phyloP scores from a whole-genome alignment of 2,113 vertebrate genomes.

The Antechinus stuartii region DNA sequence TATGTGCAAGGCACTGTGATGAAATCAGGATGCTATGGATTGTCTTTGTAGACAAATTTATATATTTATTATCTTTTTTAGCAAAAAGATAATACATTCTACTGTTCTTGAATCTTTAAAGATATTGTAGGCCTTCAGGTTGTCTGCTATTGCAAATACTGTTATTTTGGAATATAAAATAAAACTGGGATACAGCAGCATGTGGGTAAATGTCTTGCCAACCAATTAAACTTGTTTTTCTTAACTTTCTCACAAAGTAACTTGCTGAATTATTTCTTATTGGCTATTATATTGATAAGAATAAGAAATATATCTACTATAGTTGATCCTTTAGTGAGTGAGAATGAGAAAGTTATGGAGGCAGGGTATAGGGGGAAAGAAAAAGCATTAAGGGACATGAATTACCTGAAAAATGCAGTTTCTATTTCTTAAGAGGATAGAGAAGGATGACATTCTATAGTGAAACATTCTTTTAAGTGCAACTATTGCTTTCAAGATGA shows the following conservation, averaged over 20 bases:
- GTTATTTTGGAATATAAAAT: constrained; percentile 58
- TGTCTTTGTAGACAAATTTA: not conserved
- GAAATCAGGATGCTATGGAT: not conserved
- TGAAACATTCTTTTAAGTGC: constrained; percentile 38
- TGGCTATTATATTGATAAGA: constrained; percentile 36
- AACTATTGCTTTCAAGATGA: constrained; percentile 56
- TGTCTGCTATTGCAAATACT: constrained; percentile 41
- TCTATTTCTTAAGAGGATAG: constrained; percentile 46
- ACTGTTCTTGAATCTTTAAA: not conserved
- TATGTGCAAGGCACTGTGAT: not conserved
- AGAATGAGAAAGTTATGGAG: not conserved
- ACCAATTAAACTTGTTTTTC: constrained; percentile 67
- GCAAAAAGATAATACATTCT: not conserved
- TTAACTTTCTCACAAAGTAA: constrained; percentile 48
- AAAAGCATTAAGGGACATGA: constrained; percentile 43
- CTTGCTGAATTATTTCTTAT: constrained; percentile 46
- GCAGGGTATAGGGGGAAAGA: not conserved
- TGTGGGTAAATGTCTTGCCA: constrained; percentile 66
- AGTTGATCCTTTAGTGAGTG: constrained; percentile 48
- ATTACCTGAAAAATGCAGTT: constrained; percentile 39
- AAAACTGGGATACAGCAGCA: constrained; percentile 43
- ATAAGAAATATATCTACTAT: constrained; percentile 56
- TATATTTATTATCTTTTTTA: not conserved
- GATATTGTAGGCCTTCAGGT: constrained; percentile 24
- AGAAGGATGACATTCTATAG: constrained; percentile 34